Conservation (phyloP, 2,797 vertebrate genomes). For the Acropternis orthonyx region DNA sequence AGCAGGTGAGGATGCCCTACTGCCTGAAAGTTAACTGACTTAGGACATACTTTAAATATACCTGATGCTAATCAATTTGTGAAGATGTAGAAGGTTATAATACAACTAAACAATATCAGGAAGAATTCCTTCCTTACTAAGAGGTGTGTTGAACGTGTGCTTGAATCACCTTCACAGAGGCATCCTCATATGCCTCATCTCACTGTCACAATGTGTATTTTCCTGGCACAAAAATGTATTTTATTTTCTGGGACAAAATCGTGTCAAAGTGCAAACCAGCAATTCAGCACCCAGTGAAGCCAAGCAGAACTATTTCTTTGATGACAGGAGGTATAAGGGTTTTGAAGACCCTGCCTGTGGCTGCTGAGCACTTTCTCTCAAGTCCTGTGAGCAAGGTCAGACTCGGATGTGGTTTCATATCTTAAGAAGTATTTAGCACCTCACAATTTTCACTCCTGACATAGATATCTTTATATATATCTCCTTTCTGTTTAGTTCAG, state of each 20-base stretch:
- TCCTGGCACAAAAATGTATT: neutral
- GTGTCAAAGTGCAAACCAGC: neutral
- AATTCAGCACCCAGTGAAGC: neutral
- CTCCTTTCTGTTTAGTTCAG: neutral
- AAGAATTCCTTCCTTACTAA: neutral
- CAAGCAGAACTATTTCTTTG: neutral
- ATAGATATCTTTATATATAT: neutral
- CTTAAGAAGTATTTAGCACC: neutral
- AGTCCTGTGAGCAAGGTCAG: neutral
- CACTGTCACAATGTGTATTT: neutral
- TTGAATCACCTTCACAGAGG: neutral
- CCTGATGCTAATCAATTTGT: neutral
- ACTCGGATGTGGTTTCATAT: neutral
- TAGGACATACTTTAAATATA: neutral
- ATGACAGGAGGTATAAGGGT: neutral
- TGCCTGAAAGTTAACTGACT: neutral
- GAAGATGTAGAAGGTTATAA: neutral
- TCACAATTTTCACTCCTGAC: neutral
- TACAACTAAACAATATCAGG: neutral
- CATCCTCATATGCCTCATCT: neutral
- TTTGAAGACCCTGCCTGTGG: neutral
- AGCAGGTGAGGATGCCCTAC: conserved; percentile 33
- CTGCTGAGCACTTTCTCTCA: neutral
- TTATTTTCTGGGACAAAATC: neutral
- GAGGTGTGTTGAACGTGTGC: neutral